phyloP scores from a whole-genome alignment of 2,888 invertebrate genomes.

The Cantharis rufa region DNA sequence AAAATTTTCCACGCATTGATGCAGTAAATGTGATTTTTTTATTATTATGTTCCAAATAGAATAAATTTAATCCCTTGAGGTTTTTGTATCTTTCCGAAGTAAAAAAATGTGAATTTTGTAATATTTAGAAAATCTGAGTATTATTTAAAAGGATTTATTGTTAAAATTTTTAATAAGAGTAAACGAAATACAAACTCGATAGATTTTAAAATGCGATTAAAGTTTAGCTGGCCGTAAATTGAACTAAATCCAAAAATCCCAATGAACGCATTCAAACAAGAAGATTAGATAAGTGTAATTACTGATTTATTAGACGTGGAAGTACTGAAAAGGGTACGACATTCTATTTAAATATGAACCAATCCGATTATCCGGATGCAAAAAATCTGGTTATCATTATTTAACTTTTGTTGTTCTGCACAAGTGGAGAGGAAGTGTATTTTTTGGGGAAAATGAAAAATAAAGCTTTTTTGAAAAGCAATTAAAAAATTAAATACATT shows the following conservation, averaged over 20 bases:
- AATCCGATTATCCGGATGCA: conserved; percentile 38
- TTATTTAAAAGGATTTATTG: not conserved
- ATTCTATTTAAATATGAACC: conserved; percentile 41
- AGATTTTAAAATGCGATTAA: conserved; percentile 46
- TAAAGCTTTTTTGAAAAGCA: not conserved
- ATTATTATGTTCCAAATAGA: too few species aligned
- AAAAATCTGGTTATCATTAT: conserved; percentile 28
- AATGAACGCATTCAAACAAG: conserved; percentile 51
- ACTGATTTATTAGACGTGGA: conserved; percentile 52
- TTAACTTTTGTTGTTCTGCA: conserved; percentile 2
- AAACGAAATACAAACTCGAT: conserved; percentile 39
- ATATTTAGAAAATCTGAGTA: not conserved
- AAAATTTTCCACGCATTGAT: too few species aligned
- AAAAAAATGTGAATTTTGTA: not conserved
- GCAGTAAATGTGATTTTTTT: too few species aligned
- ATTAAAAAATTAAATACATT: not conserved
- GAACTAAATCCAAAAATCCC: conserved; percentile 48
- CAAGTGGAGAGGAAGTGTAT: not conserved
- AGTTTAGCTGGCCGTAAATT: conserved; percentile 46
- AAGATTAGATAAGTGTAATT: conserved; percentile 55
- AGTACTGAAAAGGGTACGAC: conserved; percentile 42
- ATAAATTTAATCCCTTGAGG: too few species aligned
- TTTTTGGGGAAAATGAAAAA: not conserved
- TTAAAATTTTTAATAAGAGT: not conserved
- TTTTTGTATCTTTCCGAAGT: too few species aligned